Base-by-base conservation (phyloP, 2,888 invertebrate genomes). In the Dione juno region DNA sequence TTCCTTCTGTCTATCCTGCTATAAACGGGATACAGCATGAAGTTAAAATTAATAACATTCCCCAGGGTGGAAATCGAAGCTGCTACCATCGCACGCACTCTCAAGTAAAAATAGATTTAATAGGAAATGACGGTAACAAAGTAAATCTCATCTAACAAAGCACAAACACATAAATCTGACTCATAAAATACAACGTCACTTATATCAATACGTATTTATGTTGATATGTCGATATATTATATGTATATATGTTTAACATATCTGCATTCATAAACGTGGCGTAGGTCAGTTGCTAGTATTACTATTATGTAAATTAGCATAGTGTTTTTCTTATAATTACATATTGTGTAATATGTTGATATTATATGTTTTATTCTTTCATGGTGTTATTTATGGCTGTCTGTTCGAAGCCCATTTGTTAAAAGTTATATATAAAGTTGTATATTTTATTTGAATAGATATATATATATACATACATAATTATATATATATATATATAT, bases 231-330 rank as follows among this genome's bases (percentile, higher is more conserved):
- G 14, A n/a, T 13, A 35, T 54, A 43, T 45, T 67, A 45, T 40
- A 40, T 19, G 45, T 19, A 14, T 57, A 21, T 65, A 66, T 52
- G 52, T 66, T 50, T 10, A 40, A 67, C 28, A 41, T 67, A 61
- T 68, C 50, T 52, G 48, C 50, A 64, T 64, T 64, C 64, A 64
- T 64, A 52, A 52, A 52, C 64, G 64, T 64, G 43, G 11, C 53
- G 59, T 68, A 68, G 67, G 67, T 68, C 67, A 68, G 67, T 68
- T 37, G 40, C 50, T 40, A 64, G 48, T 63, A 63, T 64, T 64
- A 64, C 64, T 64, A 37, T 63, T 45, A 40, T 64, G 50, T 40
- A 19, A 37, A 40, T 48, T 35, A 10, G 13, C 35, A 63, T 16
- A 37, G 21, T 63, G 45, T 19, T 28, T 19, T 63, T 63, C n/a